Evolutionary conservation across 2,797 vertebrate species (phyloP), one percentile per base, ranked within the genome.

Genomic region (Ctenochaetus hawaiiensis): DNA sequence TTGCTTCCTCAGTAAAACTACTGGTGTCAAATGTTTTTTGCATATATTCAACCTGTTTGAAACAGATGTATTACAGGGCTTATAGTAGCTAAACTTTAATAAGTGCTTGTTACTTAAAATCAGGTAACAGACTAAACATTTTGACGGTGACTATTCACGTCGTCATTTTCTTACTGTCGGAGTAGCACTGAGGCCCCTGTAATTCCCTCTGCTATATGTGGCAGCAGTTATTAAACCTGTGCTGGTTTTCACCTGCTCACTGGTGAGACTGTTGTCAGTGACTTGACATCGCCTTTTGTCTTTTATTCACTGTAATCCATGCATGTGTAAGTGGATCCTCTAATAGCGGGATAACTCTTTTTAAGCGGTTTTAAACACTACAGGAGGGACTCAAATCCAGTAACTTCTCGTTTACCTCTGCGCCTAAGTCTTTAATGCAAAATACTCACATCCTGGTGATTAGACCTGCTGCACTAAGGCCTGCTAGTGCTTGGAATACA

Each of bases 271-370:
- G 69, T 76, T 85, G 76, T 79, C 82, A 72, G 77, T 44, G 59
- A 84, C 56, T 84, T 83, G 87, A 90, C 90, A 87, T 23, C 17
- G 78, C 72, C 80, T 83, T 92, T 89, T 92, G 86, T 93, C 89
- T 93, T 93, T 84, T 85, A 69, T 88, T 78, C 78, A 13, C 83
- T 62, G 67, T 95, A 94, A 95, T 94, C 92, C 85, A 59, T 74
- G 83, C 89, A 93, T 90, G 86, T 94, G 90, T 92, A 90, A 92
- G 90, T 91, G 82, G 88, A 93, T 94, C 91, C 89, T 77, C 87
- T 91, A 74, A 89, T 82, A 89, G 83, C 81, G 80, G 89, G 88
- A 92, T 93, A 90, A 94, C 82, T 89, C 87, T 83, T 70, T 81
- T 85, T 89, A 92, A 94, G 91, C 73, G 16, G 63, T 81, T 89